Conservation (phyloP, 2,113 vertebrate species). For the Scytalopus superciliaris region DNA sequence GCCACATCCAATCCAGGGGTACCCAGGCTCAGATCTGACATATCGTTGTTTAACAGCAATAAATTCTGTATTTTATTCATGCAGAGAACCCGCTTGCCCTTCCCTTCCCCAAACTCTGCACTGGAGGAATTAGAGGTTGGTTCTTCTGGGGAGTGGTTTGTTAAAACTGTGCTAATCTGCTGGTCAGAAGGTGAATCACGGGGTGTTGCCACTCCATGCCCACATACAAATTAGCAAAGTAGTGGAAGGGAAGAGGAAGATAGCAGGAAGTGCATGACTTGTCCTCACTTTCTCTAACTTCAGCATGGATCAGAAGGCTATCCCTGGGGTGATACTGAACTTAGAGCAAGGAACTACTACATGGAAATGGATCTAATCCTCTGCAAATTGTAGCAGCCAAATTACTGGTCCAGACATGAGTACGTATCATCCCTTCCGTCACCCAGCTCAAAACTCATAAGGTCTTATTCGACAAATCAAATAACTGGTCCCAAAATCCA, state of each 20-base stretch:
- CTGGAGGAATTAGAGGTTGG: background rate
- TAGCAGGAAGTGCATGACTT: background rate
- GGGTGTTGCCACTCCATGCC: slow-evolving; percentile 34
- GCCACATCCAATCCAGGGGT: fast-evolving
- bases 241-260: background rate
- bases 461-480: background rate
- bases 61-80: background rate
- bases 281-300: slow-evolving; percentile 5
- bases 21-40: background rate
- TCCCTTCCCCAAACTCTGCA: background rate
- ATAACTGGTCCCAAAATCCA: background rate
- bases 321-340: background rate
- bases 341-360: background rate
- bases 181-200: slow-evolving; percentile 53
- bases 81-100: background rate
- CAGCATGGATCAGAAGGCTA: background rate
- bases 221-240: background rate
- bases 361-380: background rate
- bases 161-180: background rate
- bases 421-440: background rate
- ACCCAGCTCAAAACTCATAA: background rate
- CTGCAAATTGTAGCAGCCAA: background rate
- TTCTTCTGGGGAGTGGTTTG: slow-evolving; percentile 27
- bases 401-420: background rate
- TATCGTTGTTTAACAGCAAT: fast-evolving